Evolutionary conservation across 2,113 vertebrate genomes (phyloP).

Genomic region (Mastomys coucha): DNA sequence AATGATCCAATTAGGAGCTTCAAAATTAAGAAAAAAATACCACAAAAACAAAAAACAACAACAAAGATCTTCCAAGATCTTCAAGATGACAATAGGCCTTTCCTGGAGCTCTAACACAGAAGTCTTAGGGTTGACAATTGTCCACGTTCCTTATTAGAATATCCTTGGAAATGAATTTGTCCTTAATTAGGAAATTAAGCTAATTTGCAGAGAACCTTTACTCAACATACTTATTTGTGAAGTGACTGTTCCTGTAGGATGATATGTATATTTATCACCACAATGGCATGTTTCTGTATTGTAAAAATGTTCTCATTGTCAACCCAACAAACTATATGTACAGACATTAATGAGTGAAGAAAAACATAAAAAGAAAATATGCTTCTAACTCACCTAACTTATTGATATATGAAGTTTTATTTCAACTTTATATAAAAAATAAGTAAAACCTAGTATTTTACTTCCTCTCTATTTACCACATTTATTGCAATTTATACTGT

Average conservation of each 20-base stretch:
- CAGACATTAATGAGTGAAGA: neutral
- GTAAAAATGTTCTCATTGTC: neutral
- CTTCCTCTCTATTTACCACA: neutral
- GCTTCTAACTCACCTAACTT: neutral
- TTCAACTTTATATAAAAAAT: neutral
- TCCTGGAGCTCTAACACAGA: too few species aligned
- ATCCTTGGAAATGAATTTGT: too few species aligned
- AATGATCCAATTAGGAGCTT: too few species aligned
- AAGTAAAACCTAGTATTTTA: neutral
- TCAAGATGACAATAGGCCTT: too few species aligned
- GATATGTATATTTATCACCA: neutral
- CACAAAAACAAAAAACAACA: too few species aligned
- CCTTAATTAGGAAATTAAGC: too few species aligned
- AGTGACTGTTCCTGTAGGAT: too few species aligned
- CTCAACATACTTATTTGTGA: neutral
- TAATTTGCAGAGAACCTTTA: neutral
- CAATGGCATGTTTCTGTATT: neutral
- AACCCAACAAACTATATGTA: neutral
- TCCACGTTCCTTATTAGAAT: too few species aligned
- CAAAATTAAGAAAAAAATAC: too few species aligned
- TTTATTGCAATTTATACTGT: neutral
- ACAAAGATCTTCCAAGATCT: too few species aligned
- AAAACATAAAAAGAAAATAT: neutral
- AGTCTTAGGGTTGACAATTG: too few species aligned
- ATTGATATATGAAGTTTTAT: neutral